A percentile compares a stretch with the other conserved stretches of the same genome.
Conservation (phyloP, 2,888 invertebrate species). For the Elegia similella region DNA sequence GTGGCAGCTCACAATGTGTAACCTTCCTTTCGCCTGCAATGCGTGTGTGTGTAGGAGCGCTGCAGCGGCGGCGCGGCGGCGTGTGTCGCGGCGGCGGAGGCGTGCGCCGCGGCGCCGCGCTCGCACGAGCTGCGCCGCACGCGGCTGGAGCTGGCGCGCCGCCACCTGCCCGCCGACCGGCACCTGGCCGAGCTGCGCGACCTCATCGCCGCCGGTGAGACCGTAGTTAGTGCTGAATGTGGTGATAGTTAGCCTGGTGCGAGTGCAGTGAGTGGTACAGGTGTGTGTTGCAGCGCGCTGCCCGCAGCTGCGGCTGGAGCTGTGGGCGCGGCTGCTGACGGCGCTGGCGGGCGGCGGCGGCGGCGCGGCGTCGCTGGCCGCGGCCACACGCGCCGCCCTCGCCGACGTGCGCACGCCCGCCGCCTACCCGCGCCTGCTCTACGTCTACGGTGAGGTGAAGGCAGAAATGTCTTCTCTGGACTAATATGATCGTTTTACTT, state of each 20-base stretch:
- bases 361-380: slow-evolving; percentile 20
- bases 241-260: no score
- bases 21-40: no score
- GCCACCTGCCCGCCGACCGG: slow-evolving; percentile 20
- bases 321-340: slow-evolving; percentile 47
- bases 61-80: slow-evolving; percentile 32
- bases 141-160: slow-evolving; percentile 33
- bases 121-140: slow-evolving; percentile 29
- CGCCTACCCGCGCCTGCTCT: slow-evolving; percentile 51
- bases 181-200: slow-evolving; percentile 32
- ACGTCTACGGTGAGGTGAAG: slow-evolving; percentile 42
- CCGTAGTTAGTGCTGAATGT: no score
- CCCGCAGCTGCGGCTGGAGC: slow-evolving; percentile 31
- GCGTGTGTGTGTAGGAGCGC: slow-evolving; percentile 34
- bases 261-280: not conserved
- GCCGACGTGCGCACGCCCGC: slow-evolving; percentile 29
- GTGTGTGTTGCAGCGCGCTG: slow-evolving; percentile 25
- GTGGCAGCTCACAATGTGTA: no score
- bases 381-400: slow-evolving; percentile 36
- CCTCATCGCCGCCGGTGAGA: slow-evolving; percentile 29
- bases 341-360: slow-evolving; percentile 15
- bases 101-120: slow-evolving; percentile 30
- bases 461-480: no score
- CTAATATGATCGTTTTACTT: no score
- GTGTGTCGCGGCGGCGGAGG: slow-evolving; percentile 28